A percentile compares a stretch with the other conserved stretches of the same genome.
Conservation (phyloP, 2,888 invertebrate genomes). For the Agonopterix heracliana region DNA sequence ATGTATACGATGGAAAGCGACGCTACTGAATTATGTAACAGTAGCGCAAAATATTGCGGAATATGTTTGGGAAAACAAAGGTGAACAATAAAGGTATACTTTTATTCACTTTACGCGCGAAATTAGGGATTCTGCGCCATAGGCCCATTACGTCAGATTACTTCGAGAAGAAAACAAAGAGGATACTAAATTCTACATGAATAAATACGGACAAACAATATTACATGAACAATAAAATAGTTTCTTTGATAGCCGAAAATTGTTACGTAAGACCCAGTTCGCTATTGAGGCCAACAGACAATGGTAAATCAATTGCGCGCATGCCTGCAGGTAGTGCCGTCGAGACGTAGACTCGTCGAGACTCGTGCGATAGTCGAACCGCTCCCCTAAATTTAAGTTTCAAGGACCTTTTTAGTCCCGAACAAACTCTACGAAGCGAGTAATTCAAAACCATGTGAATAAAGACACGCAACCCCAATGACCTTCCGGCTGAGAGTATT, state of each 20-base stretch:
- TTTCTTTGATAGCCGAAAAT: neutral
- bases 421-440: constrained; percentile 21
- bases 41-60: constrained; percentile 29
- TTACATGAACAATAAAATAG: constrained; percentile 2
- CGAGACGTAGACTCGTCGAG: too few species aligned
- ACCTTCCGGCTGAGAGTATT: constrained; percentile 23
- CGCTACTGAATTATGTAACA: constrained; percentile 37
- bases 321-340: too few species aligned
- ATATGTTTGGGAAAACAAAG: constrained; percentile 28
- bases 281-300: too few species aligned
- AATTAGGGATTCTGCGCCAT: constrained; percentile 15
- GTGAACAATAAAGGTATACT: constrained; percentile 21
- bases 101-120: constrained; percentile 21
- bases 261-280: too few species aligned
- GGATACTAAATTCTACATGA: constrained; percentile 6
- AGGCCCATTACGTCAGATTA: constrained; percentile 13
- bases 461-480: constrained; percentile 36
- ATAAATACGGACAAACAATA: constrained; percentile 12
- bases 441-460: constrained; percentile 34
- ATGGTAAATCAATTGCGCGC: too few species aligned
- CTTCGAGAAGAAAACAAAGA: constrained; percentile 6
- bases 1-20: constrained; percentile 15
- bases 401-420: constrained; percentile 37
- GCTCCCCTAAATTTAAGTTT: constrained; percentile 35
- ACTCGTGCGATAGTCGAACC: too few species aligned